Evolutionary conservation across 2,888 invertebrate species (phyloP).

Genomic region (Sarcophaga variegata): DNA sequence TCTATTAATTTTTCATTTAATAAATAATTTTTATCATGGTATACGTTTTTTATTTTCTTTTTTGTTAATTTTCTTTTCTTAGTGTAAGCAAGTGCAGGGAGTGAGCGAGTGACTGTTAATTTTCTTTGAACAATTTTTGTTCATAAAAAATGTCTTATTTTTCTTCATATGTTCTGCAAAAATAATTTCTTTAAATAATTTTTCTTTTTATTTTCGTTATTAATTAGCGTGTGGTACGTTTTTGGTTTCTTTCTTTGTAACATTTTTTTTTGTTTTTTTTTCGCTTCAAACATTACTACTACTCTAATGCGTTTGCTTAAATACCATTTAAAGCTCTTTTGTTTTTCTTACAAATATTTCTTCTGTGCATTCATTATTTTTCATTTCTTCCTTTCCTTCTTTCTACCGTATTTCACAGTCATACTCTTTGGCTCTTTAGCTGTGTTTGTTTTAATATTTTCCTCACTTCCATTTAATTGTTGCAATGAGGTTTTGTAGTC

Average conservation of each 20-base stretch:
- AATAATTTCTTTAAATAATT: slow-evolving; percentile 3
- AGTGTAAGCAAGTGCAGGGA: background rate
- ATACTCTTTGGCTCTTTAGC: no score
- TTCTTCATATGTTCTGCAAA: slow-evolving; percentile 18
- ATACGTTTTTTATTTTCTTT: slow-evolving; percentile 29
- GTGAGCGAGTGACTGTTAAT: no score
- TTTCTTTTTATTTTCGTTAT: slow-evolving; percentile 1
- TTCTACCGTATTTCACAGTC: no score
- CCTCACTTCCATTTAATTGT: background rate
- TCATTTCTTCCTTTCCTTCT: background rate
- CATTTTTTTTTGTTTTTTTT: background rate
- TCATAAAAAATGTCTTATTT: background rate
- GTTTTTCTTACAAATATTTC: background rate
- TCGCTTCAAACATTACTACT: no score
- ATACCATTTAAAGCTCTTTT: background rate
- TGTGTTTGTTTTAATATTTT: background rate
- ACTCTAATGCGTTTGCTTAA: background rate
- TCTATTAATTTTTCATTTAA: slow-evolving; percentile 66
- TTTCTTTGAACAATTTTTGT: background rate
- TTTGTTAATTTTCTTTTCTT: slow-evolving; percentile 1
- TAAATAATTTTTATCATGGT: slow-evolving; percentile 44
- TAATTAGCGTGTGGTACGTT: slow-evolving; percentile 37
- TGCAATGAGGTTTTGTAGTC: background rate
- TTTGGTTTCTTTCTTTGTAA: background rate
- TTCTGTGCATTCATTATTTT: background rate